Percentiles rank a stretch among this genome's conserved stretches.
Conservation (phyloP, 2,797 vertebrate species). For the Alcedo atthis region DNA sequence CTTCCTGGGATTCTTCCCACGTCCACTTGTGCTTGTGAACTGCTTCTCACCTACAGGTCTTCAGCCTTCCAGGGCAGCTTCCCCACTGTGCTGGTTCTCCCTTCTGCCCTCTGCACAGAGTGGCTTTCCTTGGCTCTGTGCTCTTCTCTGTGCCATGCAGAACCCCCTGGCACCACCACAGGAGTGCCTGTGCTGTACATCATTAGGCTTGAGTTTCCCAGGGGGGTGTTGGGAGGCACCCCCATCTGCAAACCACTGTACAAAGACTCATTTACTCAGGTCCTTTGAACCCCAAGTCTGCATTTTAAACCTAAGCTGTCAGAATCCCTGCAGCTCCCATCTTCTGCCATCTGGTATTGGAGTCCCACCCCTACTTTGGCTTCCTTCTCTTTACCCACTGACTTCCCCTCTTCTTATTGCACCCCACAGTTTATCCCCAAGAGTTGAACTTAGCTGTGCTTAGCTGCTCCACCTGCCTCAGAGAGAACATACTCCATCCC, state of each 20-base stretch:
- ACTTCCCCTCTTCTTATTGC: not conserved
- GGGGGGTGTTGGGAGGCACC: not conserved
- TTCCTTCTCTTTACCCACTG: not conserved
- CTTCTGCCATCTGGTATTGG: not conserved
- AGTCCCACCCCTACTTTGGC: not conserved
- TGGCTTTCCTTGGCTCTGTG: not conserved
- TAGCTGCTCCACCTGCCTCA: not conserved
- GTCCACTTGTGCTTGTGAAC: fast-evolving
- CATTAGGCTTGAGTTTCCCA: not conserved
- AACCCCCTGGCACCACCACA: not conserved
- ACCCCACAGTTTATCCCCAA: not conserved
- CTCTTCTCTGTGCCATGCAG: not conserved
- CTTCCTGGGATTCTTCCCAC: not conserved
- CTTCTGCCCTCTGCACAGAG: not conserved
- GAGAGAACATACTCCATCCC: not conserved
- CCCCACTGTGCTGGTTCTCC: not conserved
- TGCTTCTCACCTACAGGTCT: not conserved
- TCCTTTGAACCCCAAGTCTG: not conserved
- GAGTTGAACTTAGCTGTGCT: not conserved
- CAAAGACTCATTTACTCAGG: not conserved
- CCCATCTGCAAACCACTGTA: not conserved
- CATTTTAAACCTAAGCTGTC: not conserved
- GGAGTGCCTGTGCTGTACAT: not conserved
- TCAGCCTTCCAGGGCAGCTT: not conserved
- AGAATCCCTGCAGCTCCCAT: not conserved